These are phyloP conservation scores for Cecropterus lyciades DNA, from an alignment of 1,140 invertebrate species.

Conservation along the genomic window DNA sequence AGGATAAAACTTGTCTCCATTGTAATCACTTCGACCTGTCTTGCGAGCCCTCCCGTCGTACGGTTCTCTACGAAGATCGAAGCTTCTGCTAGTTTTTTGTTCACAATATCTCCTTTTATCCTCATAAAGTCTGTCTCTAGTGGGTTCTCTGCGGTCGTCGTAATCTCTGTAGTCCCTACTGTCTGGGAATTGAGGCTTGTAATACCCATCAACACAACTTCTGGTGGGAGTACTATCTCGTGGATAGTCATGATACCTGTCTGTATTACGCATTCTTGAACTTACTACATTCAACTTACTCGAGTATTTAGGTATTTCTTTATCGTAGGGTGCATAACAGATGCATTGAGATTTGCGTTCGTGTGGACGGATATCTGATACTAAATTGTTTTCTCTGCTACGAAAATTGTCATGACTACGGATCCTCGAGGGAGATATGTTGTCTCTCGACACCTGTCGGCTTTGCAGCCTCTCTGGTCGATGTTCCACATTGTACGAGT, in stretches of 20 bases:
- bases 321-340: constrained; percentile 50
- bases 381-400: constrained; percentile 48
- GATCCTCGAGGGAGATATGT: constrained; percentile 49
- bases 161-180: constrained; percentile 54
- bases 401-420: constrained; percentile 58
- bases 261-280: constrained; percentile 39
- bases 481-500: constrained; percentile 45
- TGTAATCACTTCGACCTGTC: constrained; percentile 59
- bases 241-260: constrained; percentile 51
- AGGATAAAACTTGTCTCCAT: constrained; percentile 50
- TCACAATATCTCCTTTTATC: constrained; percentile 56
- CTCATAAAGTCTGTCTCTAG: constrained; percentile 48
- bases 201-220: constrained; percentile 51
- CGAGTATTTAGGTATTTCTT: constrained; percentile 54
- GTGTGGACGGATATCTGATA: constrained; percentile 8
- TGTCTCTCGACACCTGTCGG: constrained; percentile 52
- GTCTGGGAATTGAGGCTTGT: constrained; percentile 40
- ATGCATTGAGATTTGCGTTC: constrained; percentile 48
- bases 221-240: constrained; percentile 47
- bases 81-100: constrained; percentile 69
- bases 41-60: constrained; percentile 54
- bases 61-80: constrained; percentile 59
- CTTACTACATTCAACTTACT: constrained; percentile 60
- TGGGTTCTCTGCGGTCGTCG: constrained; percentile 42
- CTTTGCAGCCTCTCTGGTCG: constrained; percentile 45